Base-by-base conservation (phyloP, 2,113 vertebrate species). In the Tupaia tana region DNA sequence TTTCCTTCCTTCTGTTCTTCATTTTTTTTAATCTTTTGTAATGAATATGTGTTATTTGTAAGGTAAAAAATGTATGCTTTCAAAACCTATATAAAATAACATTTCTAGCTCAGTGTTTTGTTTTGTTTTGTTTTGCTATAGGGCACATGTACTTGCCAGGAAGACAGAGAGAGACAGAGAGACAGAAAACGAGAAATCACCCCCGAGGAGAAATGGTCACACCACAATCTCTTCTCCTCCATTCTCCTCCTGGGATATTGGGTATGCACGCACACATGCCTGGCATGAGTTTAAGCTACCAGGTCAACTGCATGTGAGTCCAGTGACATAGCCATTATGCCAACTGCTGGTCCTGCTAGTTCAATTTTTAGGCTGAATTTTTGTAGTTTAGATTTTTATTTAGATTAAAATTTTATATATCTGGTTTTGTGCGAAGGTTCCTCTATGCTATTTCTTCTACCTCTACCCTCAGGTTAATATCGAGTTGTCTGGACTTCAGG, bases 301-400 rank as follows among this genome's bases (percentile, higher is more conserved):
- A 43, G 43, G 43, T 43, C 43, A 43, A 43, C 43, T 43, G 43
- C 43, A 43, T 43, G 43, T 43, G 43, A 43, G 43, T 43, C 43
- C 43, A 43, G 43, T 6, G 43, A 43, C 43, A 43, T 43, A 43
- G 43, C 43, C 43, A 43, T 43, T 43, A 43, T 43, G 43, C 43
- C 43, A 43, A 43, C 43, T 43, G 43, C 43, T 43, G 43, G 43
- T 43, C 43, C 43, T 4, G 43, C 18, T 85, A 70, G 59, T 1
- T 90, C 64, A 31, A 8, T 80, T 94, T 92, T 82, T 43, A 43
- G 43, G 22, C 88, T 90, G 69, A 54, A 66, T 52, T 69, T 86
- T 82, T 31, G 3, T 16, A 52, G 9, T 70, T 87, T 34, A 64
- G 56, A 58, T 66, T 86, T 91, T 90, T 2, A 92, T 78, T 92